Conservation (phyloP, 30 jellyfish, hydroid and myxozoan genomes). For the Aurelia aurita region DNA sequence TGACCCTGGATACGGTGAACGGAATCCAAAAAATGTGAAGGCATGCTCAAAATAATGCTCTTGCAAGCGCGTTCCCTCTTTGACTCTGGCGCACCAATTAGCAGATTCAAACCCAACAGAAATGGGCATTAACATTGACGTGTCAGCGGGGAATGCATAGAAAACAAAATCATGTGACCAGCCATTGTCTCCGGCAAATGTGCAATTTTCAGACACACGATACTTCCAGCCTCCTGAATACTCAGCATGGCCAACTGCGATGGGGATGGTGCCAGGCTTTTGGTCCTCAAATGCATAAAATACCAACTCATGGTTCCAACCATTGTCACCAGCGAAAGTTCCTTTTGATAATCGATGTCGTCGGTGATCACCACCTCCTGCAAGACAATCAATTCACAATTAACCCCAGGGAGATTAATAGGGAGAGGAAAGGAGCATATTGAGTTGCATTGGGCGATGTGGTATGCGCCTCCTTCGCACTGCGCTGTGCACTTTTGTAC, state of each 20-base stretch:
- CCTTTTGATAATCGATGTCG: slow-evolving; percentile 33
- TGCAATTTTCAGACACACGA: slow-evolving; percentile 50
- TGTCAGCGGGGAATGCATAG: slow-evolving; percentile 55
- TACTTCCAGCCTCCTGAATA: slow-evolving; percentile 60
- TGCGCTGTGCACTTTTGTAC: too few relatives aligned
- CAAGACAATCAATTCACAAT: not conserved
- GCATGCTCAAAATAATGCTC: slow-evolving; percentile 37
- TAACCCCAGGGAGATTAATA: too few relatives aligned
- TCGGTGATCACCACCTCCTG: slow-evolving; percentile 48
- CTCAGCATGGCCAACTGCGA: slow-evolving; percentile 66
- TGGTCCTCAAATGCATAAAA: slow-evolving; percentile 40
- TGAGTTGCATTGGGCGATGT: too few relatives aligned
- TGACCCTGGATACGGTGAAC: slow-evolving; percentile 50
- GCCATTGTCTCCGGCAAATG: slow-evolving; percentile 62
- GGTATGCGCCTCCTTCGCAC: too few relatives aligned
- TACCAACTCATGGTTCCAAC: slow-evolving; percentile 45
- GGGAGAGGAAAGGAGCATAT: too few relatives aligned
- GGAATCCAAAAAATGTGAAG: slow-evolving; percentile 45
- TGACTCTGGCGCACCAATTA: slow-evolving; percentile 25
- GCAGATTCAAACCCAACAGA: slow-evolving; percentile 49
- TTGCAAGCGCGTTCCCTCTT: slow-evolving; percentile 24
- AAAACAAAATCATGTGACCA: slow-evolving; percentile 69
- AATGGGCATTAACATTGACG: slow-evolving; percentile 35
- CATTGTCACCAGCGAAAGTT: slow-evolving; percentile 20
- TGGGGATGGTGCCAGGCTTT: slow-evolving; percentile 71